These are phyloP conservation scores for Holotrichia oblita DNA, from an alignment of 1,140 invertebrate genomes.

Conservation along the genomic window DNA sequence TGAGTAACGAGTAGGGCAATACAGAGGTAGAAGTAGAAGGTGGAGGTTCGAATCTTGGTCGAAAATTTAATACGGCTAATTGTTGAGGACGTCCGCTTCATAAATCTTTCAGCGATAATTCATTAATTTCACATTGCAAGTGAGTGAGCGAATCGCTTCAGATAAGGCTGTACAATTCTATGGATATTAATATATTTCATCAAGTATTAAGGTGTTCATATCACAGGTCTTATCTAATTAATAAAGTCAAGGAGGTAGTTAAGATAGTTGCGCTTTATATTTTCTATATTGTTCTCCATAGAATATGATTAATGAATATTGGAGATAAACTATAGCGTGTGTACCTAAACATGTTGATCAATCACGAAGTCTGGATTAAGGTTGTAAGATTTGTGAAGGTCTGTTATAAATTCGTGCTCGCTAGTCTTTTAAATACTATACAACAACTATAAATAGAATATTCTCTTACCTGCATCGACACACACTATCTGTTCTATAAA, in stretches of 20 bases:
- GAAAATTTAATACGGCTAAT: slow-evolving; percentile 35
- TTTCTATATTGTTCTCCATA: background rate
- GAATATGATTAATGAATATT: too few relatives aligned
- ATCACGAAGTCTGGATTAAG: too few relatives aligned
- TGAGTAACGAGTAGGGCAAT: background rate
- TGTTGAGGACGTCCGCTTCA: slow-evolving; percentile 27
- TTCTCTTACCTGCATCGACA: too few relatives aligned
- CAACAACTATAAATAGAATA: too few relatives aligned
- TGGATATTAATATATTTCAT: slow-evolving; percentile 32
- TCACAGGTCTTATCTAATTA: background rate
- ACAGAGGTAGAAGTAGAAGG: background rate
- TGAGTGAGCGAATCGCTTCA: background rate
- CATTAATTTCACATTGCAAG: slow-evolving; percentile 31
- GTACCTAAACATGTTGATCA: too few relatives aligned
- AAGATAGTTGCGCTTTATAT: background rate
- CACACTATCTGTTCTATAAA: too few relatives aligned
- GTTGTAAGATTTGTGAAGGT: too few relatives aligned
- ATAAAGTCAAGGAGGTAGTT: slow-evolving; percentile 3
- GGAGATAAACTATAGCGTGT: too few relatives aligned
- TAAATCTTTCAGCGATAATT: slow-evolving; percentile 25
- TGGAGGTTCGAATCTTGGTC: slow-evolving; percentile 8
- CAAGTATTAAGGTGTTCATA: slow-evolving; percentile 26
- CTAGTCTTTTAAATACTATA: too few relatives aligned
- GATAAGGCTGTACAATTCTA: slow-evolving; percentile 18
- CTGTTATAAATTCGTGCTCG: too few relatives aligned